Evolutionary conservation across 2,113 vertebrate genomes (phyloP).

Genomic region (Ctenodactylus gundi): DNA sequence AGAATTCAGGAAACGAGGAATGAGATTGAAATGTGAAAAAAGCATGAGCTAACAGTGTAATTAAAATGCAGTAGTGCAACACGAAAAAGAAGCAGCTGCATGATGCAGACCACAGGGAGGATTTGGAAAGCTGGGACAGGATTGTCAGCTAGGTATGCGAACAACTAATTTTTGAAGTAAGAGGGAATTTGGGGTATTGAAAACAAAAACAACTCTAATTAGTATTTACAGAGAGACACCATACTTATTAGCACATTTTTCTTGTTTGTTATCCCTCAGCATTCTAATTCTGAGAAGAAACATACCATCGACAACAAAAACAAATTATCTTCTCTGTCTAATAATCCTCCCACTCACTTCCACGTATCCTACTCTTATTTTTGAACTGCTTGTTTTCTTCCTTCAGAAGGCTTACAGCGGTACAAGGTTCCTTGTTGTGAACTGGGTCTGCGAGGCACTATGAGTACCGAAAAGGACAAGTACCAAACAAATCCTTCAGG

Average conservation of each 20-base stretch:
- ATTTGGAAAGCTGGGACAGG: not conserved
- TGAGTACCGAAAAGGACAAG: too few species aligned
- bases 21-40: not conserved
- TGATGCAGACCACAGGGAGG: not conserved
- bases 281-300: slow-evolving; percentile 47
- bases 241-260: slow-evolving; percentile 46
- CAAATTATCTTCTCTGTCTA: slow-evolving; percentile 39
- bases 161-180: not conserved
- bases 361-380: not conserved
- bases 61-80: not conserved
- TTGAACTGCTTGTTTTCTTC: not conserved
- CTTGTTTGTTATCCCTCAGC: slow-evolving; percentile 22
- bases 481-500: too few species aligned
- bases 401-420: not conserved
- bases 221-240: slow-evolving; percentile 38
- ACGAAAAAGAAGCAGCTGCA: not conserved
- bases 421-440: too few species aligned
- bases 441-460: too few species aligned
- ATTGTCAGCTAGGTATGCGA: not conserved
- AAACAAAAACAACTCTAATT: slow-evolving; percentile 49
- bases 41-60: not conserved
- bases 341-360: not conserved
- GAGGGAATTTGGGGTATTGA: slow-evolving; percentile 2
- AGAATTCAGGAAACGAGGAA: not conserved
- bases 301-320: slow-evolving; percentile 2